These are phyloP conservation scores for Thera obeliscata DNA, from an alignment of 2,888 invertebrate genomes.

Conservation along the genomic window DNA sequence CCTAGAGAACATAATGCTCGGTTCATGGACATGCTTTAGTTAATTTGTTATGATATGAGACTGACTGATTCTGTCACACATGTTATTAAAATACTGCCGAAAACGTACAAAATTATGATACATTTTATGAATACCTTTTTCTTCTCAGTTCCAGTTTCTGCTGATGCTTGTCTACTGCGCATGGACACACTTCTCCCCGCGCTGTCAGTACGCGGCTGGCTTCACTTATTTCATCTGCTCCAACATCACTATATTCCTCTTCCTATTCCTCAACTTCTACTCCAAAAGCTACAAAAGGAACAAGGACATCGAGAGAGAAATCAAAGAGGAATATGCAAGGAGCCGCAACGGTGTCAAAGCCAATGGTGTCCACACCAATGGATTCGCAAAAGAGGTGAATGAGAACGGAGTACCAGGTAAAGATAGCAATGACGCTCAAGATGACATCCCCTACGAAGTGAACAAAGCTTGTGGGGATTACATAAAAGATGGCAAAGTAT, in stretches of 20 bases:
- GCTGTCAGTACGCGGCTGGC: conserved; percentile 85
- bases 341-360: conserved; percentile 52
- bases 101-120: neutral
- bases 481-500: conserved; percentile 66
- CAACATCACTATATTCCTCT: conserved; percentile 86
- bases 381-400: conserved; percentile 46
- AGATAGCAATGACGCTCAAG: conserved; percentile 56
- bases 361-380: conserved; percentile 51
- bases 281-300: conserved; percentile 81
- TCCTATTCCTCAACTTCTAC: conserved; percentile 88
- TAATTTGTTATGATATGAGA: no score
- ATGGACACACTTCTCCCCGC: conserved; percentile 81
- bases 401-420: conserved; percentile 45
- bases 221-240: conserved; percentile 82
- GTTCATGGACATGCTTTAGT: no score
- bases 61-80: no score
- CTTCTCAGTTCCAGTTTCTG: conserved; percentile 86
- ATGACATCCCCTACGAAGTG: conserved; percentile 65
- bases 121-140: neutral
- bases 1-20: no score
- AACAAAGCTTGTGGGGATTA: conserved; percentile 69
- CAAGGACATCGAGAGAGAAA: conserved; percentile 57
- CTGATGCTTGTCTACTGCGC: conserved; percentile 87
- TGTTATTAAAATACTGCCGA: neutral
- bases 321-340: conserved; percentile 52